Conservation (phyloP, 2,888 invertebrate genomes). For the Anthophora plumipes region DNA sequence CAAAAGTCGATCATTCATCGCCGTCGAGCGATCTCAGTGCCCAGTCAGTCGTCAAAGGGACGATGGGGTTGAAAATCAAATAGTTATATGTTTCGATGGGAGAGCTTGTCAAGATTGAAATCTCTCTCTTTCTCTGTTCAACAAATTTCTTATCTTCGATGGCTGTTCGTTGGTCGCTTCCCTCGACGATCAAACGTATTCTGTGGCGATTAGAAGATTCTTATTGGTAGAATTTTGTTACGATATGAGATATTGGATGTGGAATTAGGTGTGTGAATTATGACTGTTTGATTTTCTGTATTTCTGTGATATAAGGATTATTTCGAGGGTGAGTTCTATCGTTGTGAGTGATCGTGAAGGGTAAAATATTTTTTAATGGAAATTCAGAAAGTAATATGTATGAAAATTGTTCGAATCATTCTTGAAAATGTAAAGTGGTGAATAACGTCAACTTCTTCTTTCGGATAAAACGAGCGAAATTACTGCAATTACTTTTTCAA, state of each 20-base stretch:
- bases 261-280: slow-evolving; percentile 60
- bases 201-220: slow-evolving; percentile 62
- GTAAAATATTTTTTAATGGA: slow-evolving; percentile 4
- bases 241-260: slow-evolving; percentile 41
- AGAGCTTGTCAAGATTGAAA: slow-evolving; percentile 43
- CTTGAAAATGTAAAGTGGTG: background rate
- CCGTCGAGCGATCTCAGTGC: slow-evolving; percentile 9
- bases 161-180: slow-evolving; percentile 54
- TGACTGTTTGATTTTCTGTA: slow-evolving; percentile 13
- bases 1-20: slow-evolving; percentile 69
- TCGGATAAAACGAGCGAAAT: too few relatives aligned
- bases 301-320: slow-evolving; percentile 13
- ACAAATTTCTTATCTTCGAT: slow-evolving; percentile 39
- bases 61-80: slow-evolving; percentile 80
- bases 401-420: too few relatives aligned
- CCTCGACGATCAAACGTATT: slow-evolving; percentile 41
- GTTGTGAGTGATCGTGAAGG: slow-evolving; percentile 1
- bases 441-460: background rate
- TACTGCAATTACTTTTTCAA: too few relatives aligned
- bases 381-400: too few relatives aligned
- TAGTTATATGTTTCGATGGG: slow-evolving; percentile 63
- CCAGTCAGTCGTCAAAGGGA: slow-evolving; percentile 47
- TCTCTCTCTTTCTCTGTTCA: slow-evolving; percentile 21
- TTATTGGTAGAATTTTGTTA: slow-evolving; percentile 60
- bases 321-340: background rate